These are phyloP conservation scores for Bombus sibiricus DNA, from an alignment of 1,140 invertebrate genomes.

Conservation along the genomic window DNA sequence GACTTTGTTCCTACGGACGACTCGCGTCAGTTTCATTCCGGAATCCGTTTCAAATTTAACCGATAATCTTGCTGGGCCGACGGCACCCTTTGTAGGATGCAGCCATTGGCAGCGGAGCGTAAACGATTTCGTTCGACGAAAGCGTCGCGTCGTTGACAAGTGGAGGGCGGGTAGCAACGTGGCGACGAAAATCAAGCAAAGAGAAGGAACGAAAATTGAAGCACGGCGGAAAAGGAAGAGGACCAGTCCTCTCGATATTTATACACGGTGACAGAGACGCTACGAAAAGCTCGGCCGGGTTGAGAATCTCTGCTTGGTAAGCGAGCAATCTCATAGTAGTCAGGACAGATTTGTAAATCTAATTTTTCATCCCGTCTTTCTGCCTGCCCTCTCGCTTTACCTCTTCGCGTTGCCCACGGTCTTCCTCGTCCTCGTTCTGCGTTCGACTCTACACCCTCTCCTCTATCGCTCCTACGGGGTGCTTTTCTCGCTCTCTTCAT, in stretches of 20 bases:
- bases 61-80: background rate
- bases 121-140: background rate
- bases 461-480: background rate
- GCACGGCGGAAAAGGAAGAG: background rate
- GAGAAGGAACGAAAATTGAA: slow-evolving; percentile 8
- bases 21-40: background rate
- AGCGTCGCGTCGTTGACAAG: background rate
- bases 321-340: slow-evolving; percentile 74
- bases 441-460: slow-evolving; percentile 22
- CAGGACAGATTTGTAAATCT: slow-evolving; percentile 79
- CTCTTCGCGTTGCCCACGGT: slow-evolving; percentile 46
- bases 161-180: background rate
- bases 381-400: slow-evolving; percentile 52
- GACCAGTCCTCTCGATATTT: background rate
- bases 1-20: background rate
- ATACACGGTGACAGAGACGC: background rate
- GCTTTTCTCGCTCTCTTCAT: slow-evolving; percentile 3
- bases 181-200: background rate
- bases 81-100: background rate
- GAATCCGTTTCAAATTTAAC: too few species aligned
- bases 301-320: slow-evolving; percentile 64
- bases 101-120: background rate
- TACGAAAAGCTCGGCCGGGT: background rate
- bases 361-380: slow-evolving; percentile 78
- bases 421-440: slow-evolving; percentile 46